Evolutionary conservation across 1,140 invertebrate species (phyloP).

Genomic region (Hesperophylax magnus): DNA sequence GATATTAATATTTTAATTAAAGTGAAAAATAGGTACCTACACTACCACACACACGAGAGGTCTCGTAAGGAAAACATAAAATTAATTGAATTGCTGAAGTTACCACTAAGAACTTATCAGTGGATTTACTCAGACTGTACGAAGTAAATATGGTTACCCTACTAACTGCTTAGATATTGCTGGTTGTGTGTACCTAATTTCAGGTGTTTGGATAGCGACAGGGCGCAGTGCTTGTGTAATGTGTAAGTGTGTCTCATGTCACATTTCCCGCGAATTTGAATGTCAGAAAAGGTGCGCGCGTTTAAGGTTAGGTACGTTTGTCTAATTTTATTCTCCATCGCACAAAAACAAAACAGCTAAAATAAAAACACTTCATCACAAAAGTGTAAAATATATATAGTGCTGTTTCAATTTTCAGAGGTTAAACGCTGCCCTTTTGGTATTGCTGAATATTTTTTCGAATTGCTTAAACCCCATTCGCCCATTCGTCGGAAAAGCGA

Average conservation of each 20-base stretch:
- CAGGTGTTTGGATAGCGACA: background rate
- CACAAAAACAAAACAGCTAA: background rate
- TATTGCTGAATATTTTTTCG: background rate
- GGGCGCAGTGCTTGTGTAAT: constrained; percentile 4
- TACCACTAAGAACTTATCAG: no score
- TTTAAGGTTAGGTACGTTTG: constrained; percentile 37
- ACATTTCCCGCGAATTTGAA: constrained; percentile 42
- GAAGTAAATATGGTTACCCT: no score
- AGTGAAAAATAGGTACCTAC: no score
- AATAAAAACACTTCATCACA: background rate
- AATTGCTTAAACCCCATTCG: constrained; percentile 9
- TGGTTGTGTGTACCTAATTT: background rate
- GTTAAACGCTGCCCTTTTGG: no score
- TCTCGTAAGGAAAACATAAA: no score
- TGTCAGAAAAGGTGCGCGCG: constrained; percentile 24
- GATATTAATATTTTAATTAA: no score
- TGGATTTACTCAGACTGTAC: no score
- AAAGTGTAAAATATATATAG: background rate
- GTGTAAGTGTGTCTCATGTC: constrained; percentile 19
- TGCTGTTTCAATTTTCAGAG: no score
- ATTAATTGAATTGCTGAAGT: no score
- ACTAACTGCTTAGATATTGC: no score
- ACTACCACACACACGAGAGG: no score
- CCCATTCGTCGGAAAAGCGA: constrained; percentile 31
- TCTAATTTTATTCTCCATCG: background rate